Base-by-base conservation (phyloP, 2,888 invertebrate genomes). In the Lucinisca nassula region DNA sequence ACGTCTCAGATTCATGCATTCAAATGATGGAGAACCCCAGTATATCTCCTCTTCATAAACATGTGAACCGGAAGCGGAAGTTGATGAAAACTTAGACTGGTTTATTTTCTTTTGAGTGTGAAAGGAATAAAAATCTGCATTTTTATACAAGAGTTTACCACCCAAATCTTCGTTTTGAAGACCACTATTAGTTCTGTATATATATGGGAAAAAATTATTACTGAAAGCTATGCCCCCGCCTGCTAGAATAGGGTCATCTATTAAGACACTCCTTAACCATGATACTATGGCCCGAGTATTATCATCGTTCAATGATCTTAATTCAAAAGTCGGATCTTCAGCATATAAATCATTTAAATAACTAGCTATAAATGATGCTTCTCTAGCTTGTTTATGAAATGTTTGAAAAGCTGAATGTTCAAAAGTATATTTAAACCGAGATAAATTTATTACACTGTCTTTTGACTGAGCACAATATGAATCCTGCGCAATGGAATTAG, bases 211-310 rank as follows among this genome's bases (percentile, higher is more conserved):
- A 73, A 92, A 92, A 27, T 81, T 90, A 40, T 74, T 74, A 67
- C 87, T 87, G 77, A 94, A 94, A 24, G 92, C 93, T 40, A 94
- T 92, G 10, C 93, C 94, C n/a, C 93, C 92, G 24, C 93, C 94
- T 10, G 88, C 91, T 38, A 94, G 79, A 27, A 88, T 78, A 21
- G 88, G 84, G 67, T 93, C 93, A 21, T 92, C 90, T 51, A 91
- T 91, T 14, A 93, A 89, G 55, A 92, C 84, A 30, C 89, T 90
- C 81, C 93, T 91, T 30, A 93, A 87, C 55, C 93, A 83, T 72
- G 93, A 79, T 45, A 82, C 51, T 30, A 90, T 82, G 30, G 82
- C 84, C n/a, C 80, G 72, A 32, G 83, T 73, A 49, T 84, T 79
- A 30, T 76, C 82, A 58, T 90, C 86, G 12, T 81, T 58, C 51